Evolutionary conservation across 2,113 vertebrate genomes (phyloP), one percentile per base, ranked within the genome.

Genomic region (Marmota flaviventris): DNA sequence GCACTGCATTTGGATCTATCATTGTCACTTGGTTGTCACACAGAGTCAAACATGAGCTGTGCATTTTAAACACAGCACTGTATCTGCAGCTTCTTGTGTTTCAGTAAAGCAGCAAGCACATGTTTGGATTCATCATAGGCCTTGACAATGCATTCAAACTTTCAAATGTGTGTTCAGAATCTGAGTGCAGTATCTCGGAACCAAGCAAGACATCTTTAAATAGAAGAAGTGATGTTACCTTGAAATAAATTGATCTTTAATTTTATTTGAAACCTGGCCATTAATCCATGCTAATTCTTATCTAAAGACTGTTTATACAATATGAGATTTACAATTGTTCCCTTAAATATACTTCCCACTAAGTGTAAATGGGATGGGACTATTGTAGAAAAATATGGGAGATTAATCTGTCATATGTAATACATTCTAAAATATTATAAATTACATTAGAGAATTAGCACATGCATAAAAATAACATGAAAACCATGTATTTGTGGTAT

Each of bases 1-100:
- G 58, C 89, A 83, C 75, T 95, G 88, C 96, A 96, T 97, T 98
- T 95, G 89, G 81, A 98, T 96, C 82, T 65, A 76, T 98, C 98
- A 82, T 95, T 98, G 97, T 97, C 34, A 20, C 91, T 79, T 93
- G 53, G 90, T 95, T 97, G 51, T 96, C 94, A 97, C 88, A 61
- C 14, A 82, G 87, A 92, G 76, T 94, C 91, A 73, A 58, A 69
- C 7, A 12, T 72, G 93, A 94, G 77, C 72, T 85, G 25, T 34
- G 87, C 92, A 92, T 97, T 85, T 91, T 95, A 96, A 98, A 76
- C 45, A 61, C n/a, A 58, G 20, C 27, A 24, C 53, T 76, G 48
- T 34, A 34, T 65, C 61, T 9, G 4, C 89, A 70, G 4, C 39
- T 84, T 76, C 79, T 81, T 86, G 56, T 78, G 72, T 70, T 85